These are phyloP conservation scores for Alauda arvensis DNA, from an alignment of 2,797 vertebrate genomes.

Conservation along the genomic window DNA sequence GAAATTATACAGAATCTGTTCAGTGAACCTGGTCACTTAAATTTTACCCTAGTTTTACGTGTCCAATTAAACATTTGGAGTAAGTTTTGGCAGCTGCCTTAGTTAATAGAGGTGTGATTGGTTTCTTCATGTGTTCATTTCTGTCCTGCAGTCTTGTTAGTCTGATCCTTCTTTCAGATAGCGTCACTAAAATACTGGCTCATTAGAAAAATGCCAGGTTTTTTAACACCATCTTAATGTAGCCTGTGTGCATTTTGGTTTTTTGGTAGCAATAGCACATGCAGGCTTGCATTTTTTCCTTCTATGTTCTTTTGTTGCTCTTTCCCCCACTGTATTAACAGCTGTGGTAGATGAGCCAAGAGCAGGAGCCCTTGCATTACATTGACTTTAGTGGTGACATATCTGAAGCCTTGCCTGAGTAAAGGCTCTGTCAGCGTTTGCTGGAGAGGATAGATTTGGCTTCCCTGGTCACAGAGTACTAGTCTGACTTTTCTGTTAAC, in stretches of 20 bases:
- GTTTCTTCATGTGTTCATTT: not conserved
- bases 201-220: not conserved
- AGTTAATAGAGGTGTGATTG: not conserved
- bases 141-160: not conserved
- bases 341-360: not conserved
- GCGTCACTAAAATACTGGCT: not conserved
- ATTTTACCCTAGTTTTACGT: not conserved
- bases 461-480: not conserved
- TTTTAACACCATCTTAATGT: not conserved
- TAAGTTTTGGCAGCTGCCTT: not conserved
- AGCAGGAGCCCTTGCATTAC: not conserved
- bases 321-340: not conserved
- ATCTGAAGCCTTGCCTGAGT: not conserved
- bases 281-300: not conserved
- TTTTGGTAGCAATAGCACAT: not conserved
- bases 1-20: not conserved
- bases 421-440: conserved; percentile 7
- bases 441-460: not conserved
- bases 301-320: not conserved
- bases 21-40: not conserved
- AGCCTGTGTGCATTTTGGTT: not conserved
- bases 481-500: not conserved
- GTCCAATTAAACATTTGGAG: not conserved
- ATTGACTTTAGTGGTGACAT: not conserved
- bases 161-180: not conserved